Evolutionary conservation across 2,797 vertebrate genomes (phyloP).

Genomic region (Galago senegalensis): DNA sequence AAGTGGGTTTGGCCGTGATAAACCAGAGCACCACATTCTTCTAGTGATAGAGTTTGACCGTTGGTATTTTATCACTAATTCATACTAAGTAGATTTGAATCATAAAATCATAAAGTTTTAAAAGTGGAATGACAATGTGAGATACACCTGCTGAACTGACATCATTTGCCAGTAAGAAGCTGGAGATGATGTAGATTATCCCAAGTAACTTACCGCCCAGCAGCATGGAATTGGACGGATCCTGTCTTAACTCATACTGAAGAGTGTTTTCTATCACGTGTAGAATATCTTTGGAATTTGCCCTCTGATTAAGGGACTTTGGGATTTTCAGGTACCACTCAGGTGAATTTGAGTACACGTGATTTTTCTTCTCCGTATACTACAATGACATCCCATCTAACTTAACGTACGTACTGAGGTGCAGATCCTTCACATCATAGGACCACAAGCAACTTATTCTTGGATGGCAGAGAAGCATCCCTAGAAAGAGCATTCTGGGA

Average conservation of each 20-base stretch:
- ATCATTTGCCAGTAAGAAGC: conserved; percentile 3
- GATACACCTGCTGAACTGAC: not conserved
- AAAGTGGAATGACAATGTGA: not conserved
- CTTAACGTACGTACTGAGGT: not conserved
- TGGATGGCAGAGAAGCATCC: not conserved
- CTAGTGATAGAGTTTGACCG: conserved; percentile 38
- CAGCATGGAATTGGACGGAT: not conserved
- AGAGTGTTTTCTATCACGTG: not conserved
- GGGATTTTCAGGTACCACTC: not conserved
- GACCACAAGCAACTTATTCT: not conserved
- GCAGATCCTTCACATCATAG: not conserved
- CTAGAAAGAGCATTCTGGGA: not conserved
- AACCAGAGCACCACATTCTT: not conserved
- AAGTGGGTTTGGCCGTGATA: not conserved
- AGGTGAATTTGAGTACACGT: not conserved
- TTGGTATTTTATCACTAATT: conserved; percentile 49
- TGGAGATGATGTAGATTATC: not conserved
- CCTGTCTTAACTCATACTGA: conserved; percentile 13
- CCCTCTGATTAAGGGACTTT: not conserved
- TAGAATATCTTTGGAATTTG: conserved; percentile 64
- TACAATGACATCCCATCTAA: not conserved
- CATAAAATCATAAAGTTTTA: conserved; percentile 75
- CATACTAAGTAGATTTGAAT: not conserved
- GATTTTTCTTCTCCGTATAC: not conserved
- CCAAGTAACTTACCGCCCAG: not conserved